Evolutionary conservation across 2,797 vertebrate genomes (phyloP).

Genomic region (Euphonia xanthogaster): DNA sequence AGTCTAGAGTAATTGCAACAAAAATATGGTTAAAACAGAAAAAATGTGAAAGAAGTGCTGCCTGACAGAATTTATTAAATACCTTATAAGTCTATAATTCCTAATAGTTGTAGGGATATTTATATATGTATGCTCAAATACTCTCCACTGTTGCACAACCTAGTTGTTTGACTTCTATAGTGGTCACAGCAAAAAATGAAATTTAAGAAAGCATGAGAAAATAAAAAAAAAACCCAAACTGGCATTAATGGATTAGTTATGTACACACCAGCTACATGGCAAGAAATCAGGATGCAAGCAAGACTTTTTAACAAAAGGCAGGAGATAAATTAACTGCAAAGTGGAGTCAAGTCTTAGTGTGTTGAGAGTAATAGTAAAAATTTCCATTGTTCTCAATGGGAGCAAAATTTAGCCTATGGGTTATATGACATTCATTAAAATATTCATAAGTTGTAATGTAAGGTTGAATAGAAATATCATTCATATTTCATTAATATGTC

Average conservation of each 20-base stretch:
- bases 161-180: not conserved
- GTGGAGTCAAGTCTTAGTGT: not conserved
- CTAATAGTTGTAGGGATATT: not conserved
- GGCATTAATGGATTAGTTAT: not conserved
- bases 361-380: not conserved
- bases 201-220: not conserved
- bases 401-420: not conserved
- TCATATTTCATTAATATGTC: not conserved
- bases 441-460: not conserved
- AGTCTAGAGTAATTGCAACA: not conserved
- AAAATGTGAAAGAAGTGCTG: not conserved
- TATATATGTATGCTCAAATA: not conserved
- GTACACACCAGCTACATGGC: not conserved
- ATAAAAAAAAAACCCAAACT: rapidly evolving
- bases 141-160: not conserved
- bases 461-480: not conserved
- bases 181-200: not conserved
- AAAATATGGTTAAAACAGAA: not conserved
- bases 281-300: not conserved
- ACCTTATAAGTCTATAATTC: not conserved
- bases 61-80: not conserved
- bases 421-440: not conserved
- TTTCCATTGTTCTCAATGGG: not conserved
- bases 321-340: not conserved
- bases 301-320: not conserved